Percentiles rank a stretch among this genome's conserved stretches.
Conservation (phyloP, 2,888 invertebrate species). For the Syrista parreyssii region DNA sequence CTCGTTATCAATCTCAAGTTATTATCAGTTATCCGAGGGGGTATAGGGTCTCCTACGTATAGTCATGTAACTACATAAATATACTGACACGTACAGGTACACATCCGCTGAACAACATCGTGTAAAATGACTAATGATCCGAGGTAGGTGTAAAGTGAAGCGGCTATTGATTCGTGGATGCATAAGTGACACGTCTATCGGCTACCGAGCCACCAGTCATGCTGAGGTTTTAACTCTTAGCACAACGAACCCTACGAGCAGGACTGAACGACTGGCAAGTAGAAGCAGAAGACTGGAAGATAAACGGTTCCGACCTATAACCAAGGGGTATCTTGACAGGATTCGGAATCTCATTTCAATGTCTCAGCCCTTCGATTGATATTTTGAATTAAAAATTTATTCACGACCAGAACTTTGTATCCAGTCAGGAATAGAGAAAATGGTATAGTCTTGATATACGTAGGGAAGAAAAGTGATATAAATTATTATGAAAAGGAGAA, state of each 20-base stretch:
- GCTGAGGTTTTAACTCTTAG: slow-evolving; percentile 65
- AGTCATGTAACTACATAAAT: neutral
- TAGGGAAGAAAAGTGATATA: neutral
- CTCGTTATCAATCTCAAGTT: slow-evolving; percentile 4
- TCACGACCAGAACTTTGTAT: neutral
- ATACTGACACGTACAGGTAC: neutral
- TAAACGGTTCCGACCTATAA: slow-evolving; percentile 52
- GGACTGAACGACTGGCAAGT: slow-evolving; percentile 38
- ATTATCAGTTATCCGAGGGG: neutral
- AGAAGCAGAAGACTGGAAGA: slow-evolving; percentile 45
- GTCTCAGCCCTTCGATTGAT: neutral
- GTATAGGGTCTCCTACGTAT: neutral
- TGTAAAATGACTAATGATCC: slow-evolving; percentile 60
- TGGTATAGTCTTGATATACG: neutral
- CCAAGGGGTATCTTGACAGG: slow-evolving; percentile 19
- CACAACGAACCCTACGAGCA: slow-evolving; percentile 48
- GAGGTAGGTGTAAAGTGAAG: slow-evolving; percentile 53
- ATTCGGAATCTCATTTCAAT: slow-evolving; percentile 17
- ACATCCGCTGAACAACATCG: slow-evolving; percentile 2
- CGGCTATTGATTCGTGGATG: slow-evolving; percentile 62
- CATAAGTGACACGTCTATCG: slow-evolving; percentile 64
- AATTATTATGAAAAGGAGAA: no score
- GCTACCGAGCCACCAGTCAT: slow-evolving; percentile 64
- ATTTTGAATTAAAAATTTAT: neutral
- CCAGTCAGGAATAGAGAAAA: neutral